Conservation (phyloP, 2,888 invertebrate species). For the Drosophila siamana region DNA sequence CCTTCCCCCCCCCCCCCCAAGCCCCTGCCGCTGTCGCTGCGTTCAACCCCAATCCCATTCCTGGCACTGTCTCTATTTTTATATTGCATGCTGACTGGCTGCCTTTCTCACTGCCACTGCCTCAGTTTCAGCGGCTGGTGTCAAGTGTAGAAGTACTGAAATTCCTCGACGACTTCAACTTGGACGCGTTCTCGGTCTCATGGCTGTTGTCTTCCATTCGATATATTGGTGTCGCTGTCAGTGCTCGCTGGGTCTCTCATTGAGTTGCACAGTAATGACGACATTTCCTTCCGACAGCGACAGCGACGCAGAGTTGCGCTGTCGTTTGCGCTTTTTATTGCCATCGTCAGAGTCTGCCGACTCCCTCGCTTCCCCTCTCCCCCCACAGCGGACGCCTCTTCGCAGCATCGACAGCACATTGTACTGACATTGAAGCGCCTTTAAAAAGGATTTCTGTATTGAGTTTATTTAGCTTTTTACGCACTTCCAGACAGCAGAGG, state of each 20-base stretch:
- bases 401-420: slow-evolving; percentile 1
- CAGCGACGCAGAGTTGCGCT: slow-evolving; percentile 46
- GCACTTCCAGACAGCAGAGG: slow-evolving; percentile 10
- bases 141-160: slow-evolving; percentile 63
- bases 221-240: background rate
- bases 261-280: slow-evolving; percentile 72
- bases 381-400: too few species aligned
- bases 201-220: slow-evolving; percentile 6
- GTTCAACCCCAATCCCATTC: background rate
- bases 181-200: too few species aligned
- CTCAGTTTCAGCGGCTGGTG: slow-evolving; percentile 31
- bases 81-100: slow-evolving; percentile 34
- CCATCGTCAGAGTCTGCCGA: slow-evolving; percentile 56
- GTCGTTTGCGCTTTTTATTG: slow-evolving; percentile 66
- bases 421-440: slow-evolving; percentile 10
- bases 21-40: background rate
- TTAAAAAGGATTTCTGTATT: slow-evolving; percentile 58
- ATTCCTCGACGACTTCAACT: slow-evolving; percentile 58
- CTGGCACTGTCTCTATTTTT: slow-evolving; percentile 44
- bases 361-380: background rate
- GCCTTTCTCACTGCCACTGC: too few species aligned
- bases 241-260: too few species aligned
- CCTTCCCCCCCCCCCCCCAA: background rate
- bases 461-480: slow-evolving; percentile 68
- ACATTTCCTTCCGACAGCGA: slow-evolving; percentile 75